Percentiles rank a stretch among this genome's conserved stretches.
These are phyloP conservation scores for Megalonaias nervosa DNA, from an alignment of 1,140 invertebrate species.

Conservation along the genomic window DNA sequence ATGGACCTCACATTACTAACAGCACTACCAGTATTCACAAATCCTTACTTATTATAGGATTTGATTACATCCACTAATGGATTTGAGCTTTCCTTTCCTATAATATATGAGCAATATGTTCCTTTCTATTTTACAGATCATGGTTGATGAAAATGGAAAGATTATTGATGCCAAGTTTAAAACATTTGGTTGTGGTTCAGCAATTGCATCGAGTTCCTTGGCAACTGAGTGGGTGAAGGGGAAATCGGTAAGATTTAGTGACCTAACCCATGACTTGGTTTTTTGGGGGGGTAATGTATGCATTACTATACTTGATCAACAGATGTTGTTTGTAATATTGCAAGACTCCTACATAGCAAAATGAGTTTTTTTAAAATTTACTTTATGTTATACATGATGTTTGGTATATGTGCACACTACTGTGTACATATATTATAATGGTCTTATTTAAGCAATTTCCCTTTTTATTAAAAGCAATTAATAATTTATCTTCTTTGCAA, in stretches of 20 bases:
- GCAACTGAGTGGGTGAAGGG: slow-evolving; percentile 99
- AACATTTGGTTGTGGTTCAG: slow-evolving; percentile 99
- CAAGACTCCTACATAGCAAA: too few relatives aligned
- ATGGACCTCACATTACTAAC: background rate
- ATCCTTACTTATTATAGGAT: background rate
- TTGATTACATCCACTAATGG: background rate
- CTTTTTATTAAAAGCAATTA: too few relatives aligned
- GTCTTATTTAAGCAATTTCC: too few relatives aligned
- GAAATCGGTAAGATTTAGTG: slow-evolving; percentile 82
- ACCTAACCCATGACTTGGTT: too few relatives aligned
- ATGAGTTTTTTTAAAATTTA: too few relatives aligned
- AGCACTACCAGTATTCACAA: background rate
- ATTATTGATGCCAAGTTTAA: slow-evolving; percentile 99
- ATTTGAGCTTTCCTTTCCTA: background rate
- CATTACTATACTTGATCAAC: too few relatives aligned
- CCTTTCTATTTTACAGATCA: slow-evolving; percentile 63
- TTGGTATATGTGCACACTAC: too few relatives aligned
- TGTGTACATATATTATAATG: too few relatives aligned
- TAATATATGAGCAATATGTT: background rate
- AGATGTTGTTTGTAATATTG: too few relatives aligned
- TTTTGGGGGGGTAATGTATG: too few relatives aligned
- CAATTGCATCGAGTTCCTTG: slow-evolving; percentile 98
- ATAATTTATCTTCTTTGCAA: too few relatives aligned
- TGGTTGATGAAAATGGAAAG: slow-evolving; percentile 94
- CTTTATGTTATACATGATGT: too few relatives aligned